A percentile compares a stretch with the other conserved stretches of the same genome.
Evolutionary conservation across 2,113 vertebrate species (phyloP).

Genomic region (Pelecanoides urinatrix): DNA sequence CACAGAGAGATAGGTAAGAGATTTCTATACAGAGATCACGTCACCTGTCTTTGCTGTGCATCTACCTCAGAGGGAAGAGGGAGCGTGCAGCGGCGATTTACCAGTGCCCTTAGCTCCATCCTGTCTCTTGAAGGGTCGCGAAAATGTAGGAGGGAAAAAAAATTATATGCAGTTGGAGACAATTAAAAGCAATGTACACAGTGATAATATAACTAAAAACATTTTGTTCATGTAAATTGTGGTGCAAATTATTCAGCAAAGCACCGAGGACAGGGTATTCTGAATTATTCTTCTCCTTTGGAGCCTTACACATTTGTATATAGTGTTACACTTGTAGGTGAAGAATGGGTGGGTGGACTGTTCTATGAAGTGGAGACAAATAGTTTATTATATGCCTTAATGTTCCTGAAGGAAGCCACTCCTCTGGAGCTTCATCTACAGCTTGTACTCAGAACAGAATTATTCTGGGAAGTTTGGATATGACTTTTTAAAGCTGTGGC

Average conservation of each 20-base stretch:
- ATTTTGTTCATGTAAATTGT: not conserved
- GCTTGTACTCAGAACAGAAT: not conserved
- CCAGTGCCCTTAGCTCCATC: not conserved
- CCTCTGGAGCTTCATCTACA: conserved; percentile 13
- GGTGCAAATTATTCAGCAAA: not conserved
- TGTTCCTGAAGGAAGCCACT: conserved; percentile 9
- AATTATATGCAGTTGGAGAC: not conserved
- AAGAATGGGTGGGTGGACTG: conserved; percentile 23
- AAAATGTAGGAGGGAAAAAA: not conserved
- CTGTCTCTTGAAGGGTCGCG: not conserved
- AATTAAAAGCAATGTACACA: not conserved
- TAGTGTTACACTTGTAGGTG: not conserved
- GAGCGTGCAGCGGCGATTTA: not conserved
- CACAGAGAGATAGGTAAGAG: not conserved
- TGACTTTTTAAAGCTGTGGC: conserved; percentile 1
- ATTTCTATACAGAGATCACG: not conserved
- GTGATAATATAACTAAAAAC: not conserved
- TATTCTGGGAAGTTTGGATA: conserved; percentile 12
- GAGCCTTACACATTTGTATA: not conserved
- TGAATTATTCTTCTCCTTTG: not conserved
- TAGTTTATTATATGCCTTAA: conserved; percentile 27
- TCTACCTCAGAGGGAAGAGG: not conserved
- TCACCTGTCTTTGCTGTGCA: not conserved
- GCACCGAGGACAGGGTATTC: not conserved
- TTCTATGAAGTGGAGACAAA: conserved; percentile 27